Conservation (phyloP, 2,888 invertebrate genomes). For the Desoria tigrina region DNA sequence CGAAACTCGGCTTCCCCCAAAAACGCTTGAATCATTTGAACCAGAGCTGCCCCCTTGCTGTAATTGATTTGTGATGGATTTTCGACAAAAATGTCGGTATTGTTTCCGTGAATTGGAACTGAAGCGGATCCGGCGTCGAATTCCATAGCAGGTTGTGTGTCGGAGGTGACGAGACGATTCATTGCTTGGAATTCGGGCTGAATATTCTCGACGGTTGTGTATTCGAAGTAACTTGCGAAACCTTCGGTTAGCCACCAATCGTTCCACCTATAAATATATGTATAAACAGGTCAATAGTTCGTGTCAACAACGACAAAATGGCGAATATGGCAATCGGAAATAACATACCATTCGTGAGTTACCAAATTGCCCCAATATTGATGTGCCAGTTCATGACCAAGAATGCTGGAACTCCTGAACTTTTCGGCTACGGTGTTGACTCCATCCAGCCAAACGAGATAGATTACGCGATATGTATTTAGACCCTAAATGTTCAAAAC, state of each 20-base stretch:
- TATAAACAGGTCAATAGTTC: not conserved
- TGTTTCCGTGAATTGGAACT: constrained; percentile 22
- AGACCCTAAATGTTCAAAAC: constrained; percentile 14
- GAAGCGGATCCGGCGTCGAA: constrained; percentile 22
- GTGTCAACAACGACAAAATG: too few species aligned
- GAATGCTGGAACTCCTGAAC: constrained; percentile 21
- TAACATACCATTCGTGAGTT: constrained; percentile 20
- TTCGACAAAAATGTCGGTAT: constrained; percentile 8
- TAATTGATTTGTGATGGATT: constrained; percentile 22
- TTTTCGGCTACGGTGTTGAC: constrained; percentile 26
- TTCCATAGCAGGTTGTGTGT: constrained; percentile 27
- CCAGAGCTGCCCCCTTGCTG: constrained; percentile 21
- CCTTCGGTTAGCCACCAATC: constrained; percentile 31
- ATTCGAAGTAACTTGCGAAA: constrained; percentile 24
- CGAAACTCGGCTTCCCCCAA: constrained; percentile 10
- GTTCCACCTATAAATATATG: constrained; percentile 21
- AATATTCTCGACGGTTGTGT: not conserved
- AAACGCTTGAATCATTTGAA: constrained; percentile 22
- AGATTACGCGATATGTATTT: constrained; percentile 24
- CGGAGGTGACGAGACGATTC: constrained; percentile 13
- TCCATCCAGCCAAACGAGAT: constrained; percentile 18
- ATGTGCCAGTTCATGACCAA: constrained; percentile 33
- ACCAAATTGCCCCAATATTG: constrained; percentile 32
- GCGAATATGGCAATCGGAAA: too few species aligned
- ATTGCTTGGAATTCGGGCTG: constrained; percentile 12